Percentiles rank a stretch among this genome's conserved stretches.
These are phyloP conservation scores for Decapterus maruadsi DNA, from an alignment of 2,797 vertebrate species.

Conservation along the genomic window DNA sequence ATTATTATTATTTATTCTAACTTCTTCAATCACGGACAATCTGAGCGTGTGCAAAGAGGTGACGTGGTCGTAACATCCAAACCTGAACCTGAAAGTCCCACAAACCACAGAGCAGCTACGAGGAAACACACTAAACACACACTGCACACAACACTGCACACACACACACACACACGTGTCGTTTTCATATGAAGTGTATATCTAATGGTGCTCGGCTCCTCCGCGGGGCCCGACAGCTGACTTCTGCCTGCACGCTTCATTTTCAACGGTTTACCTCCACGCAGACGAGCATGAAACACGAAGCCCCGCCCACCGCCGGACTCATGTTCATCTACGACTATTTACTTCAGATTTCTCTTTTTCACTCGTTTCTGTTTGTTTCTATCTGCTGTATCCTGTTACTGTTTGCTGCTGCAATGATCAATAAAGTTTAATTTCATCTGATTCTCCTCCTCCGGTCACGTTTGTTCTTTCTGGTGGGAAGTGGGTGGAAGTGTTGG, in stretches of 20 bases:
- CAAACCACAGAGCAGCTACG: background rate
- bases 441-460: slow-evolving; percentile 30
- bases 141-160: too few species aligned
- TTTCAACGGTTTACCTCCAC: slow-evolving; percentile 20
- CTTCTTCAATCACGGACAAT: background rate
- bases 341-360: background rate
- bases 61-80: background rate
- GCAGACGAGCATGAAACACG: slow-evolving; percentile 44
- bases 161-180: background rate
- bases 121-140: slow-evolving; percentile 1
- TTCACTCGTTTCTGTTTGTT: background rate
- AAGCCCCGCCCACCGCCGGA: background rate
- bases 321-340: slow-evolving; percentile 1
- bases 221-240: slow-evolving; percentile 30
- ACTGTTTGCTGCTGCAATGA: slow-evolving; percentile 69
- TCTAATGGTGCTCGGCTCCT: slow-evolving; percentile 54
- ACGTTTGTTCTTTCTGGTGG: background rate
- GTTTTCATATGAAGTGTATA: slow-evolving; percentile 21
- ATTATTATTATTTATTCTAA: background rate
- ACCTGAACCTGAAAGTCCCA: background rate
- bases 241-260: slow-evolving; percentile 40
- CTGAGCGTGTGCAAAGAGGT: slow-evolving; percentile 24
- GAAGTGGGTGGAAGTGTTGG: too few species aligned
- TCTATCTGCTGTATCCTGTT: slow-evolving; percentile 54
- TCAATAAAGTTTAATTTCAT: slow-evolving; percentile 75